Base-by-base conservation (phyloP, 2,113 vertebrate species). In the Syngnathus floridae region DNA sequence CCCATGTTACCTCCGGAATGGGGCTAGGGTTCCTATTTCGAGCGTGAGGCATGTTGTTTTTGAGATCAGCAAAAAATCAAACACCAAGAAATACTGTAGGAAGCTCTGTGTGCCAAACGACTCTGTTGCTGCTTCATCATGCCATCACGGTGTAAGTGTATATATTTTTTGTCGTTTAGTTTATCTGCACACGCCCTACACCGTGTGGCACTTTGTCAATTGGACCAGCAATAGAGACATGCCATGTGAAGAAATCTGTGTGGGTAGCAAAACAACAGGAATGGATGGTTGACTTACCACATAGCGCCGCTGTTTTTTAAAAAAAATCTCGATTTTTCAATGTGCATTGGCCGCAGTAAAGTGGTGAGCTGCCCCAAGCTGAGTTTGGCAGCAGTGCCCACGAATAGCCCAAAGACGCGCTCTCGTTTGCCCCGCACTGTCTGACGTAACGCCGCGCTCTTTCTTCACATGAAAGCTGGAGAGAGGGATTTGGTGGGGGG, bases 1-100 rank as follows among this genome's bases (percentile, higher is more conserved):
- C 93, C 92, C 91, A 92, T 75, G 90, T 90, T 76, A 90, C 90
- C 81, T 93, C 91, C 58, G 91, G 91, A 78, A 91, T 89, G 67
- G 88, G 88, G 74, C 89, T 93, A 4, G 90, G 87, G 87, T 91
- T 93, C 87, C 90, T 91, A 74, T 88, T 89, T 75, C 91, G 90
- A 77, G 86, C 84, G 84, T 92, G 91, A 79, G 92, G 92, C 93
- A 93, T 93, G 75, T 82, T 88, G 77, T 73, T 78, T 84, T 87
- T 84, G 26, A 77, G 75, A 80, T 83, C 73, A 83, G 74, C 77
- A 82, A 82, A 84, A 54, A 85, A 76, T 74, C 74, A 77, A 76
- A 78, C 62, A 46, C 61, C 40, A 19, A 78, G 81, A 85, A 83
- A 80, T 26, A 58, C 71, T 77, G 73, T 72, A 85, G 77, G 84